These are phyloP conservation scores for Ceratina calcarata DNA, from an alignment of 1,140 invertebrate genomes.

Conservation along the genomic window DNA sequence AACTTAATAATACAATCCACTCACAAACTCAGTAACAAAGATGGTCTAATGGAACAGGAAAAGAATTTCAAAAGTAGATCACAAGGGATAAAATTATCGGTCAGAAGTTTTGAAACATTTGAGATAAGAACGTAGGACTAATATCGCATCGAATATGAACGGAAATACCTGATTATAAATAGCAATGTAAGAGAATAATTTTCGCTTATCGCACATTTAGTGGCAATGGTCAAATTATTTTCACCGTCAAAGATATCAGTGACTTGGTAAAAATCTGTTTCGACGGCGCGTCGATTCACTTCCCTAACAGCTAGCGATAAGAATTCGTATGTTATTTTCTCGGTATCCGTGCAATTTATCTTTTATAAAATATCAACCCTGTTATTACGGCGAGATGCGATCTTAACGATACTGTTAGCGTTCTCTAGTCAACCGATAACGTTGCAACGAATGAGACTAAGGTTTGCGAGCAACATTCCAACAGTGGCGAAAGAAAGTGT, in stretches of 20 bases:
- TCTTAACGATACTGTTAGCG: slow-evolving; percentile 16
- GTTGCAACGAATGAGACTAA: background rate
- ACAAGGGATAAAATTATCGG: no score
- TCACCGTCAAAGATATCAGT: background rate
- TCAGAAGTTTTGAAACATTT: no score
- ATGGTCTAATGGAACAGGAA: no score
- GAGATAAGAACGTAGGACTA: no score
- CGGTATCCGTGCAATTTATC: slow-evolving; percentile 17
- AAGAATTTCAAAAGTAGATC: no score
- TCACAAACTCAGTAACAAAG: no score
- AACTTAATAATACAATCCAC: no score
- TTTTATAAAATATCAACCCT: background rate
- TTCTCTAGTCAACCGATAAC: background rate
- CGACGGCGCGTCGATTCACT: background rate
- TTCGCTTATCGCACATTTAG: no score
- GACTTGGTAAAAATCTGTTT: background rate
- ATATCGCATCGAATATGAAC: no score
- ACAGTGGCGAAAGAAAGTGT: background rate
- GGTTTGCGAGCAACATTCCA: background rate
- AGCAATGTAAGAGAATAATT: no score
- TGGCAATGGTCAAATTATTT: background rate
- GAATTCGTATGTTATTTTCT: background rate
- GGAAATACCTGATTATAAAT: no score
- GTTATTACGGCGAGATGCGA: background rate
- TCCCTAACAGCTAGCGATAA: background rate